phyloP scores from a whole-genome alignment of 2,888 invertebrate species.

The Xestia ashworthii region DNA sequence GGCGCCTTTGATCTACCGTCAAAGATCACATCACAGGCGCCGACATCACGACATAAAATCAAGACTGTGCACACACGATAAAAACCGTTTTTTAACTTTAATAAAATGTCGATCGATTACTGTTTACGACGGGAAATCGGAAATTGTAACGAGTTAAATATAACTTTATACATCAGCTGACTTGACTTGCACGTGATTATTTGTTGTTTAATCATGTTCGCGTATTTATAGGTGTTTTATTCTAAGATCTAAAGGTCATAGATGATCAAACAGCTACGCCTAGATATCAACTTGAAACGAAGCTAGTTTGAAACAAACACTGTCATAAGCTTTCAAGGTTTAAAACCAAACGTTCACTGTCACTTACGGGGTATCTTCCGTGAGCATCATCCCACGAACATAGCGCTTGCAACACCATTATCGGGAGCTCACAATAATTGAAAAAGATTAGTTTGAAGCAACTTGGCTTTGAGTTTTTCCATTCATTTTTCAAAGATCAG shows the following conservation, averaged over 20 bases:
- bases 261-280: not conserved
- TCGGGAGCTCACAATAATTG: not conserved
- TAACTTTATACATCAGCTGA: conserved; percentile 49
- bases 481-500: not conserved
- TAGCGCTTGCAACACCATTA: not conserved
- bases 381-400: not conserved
- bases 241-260: conserved; percentile 19
- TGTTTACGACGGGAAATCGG: conserved; percentile 72
- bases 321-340: too few species aligned
- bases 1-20: conserved; percentile 85
- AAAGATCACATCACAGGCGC: conserved; percentile 77
- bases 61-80: conserved; percentile 72
- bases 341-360: too few species aligned
- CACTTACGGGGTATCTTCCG: too few species aligned
- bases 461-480: not conserved
- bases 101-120: conserved; percentile 71
- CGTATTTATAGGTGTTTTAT: conserved; percentile 21
- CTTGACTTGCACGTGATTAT: conserved; percentile 45
- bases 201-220: conserved; percentile 13
- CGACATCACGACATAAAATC: conserved; percentile 72
- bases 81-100: conserved; percentile 70
- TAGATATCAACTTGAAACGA: not conserved
- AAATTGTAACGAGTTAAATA: conserved; percentile 63
- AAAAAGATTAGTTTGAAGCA: not conserved
- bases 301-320: conserved; percentile 4